phyloP scores from a whole-genome alignment of 1,140 invertebrate genomes.

The Pseudomyrmex gracilis region DNA sequence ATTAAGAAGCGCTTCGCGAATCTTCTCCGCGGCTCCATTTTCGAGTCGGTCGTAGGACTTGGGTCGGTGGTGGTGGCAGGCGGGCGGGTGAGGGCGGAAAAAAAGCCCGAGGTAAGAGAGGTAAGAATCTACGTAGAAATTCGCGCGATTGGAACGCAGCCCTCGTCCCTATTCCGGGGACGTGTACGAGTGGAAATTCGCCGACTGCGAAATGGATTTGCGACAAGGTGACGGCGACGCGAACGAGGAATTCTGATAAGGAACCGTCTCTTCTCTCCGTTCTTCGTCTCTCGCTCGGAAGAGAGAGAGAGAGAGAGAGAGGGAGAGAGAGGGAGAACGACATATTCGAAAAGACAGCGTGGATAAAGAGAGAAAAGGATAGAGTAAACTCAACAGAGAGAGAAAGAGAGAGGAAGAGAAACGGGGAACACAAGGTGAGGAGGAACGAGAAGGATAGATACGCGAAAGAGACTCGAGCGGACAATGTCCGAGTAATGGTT shows the following conservation, averaged over 20 bases:
- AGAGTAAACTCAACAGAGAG: not conserved
- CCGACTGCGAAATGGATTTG: slow-evolving; percentile 82
- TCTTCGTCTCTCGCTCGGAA: slow-evolving; percentile 25
- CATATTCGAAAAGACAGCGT: slow-evolving; percentile 49
- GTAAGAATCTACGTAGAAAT: slow-evolving; percentile 65
- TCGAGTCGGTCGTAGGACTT: slow-evolving; percentile 60
- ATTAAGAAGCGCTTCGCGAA: slow-evolving; percentile 67
- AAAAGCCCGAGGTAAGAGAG: slow-evolving; percentile 64
- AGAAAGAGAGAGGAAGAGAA: slow-evolving; percentile 7
- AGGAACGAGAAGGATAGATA: slow-evolving; percentile 60
- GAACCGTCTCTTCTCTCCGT: slow-evolving; percentile 38
- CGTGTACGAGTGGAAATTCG: slow-evolving; percentile 77
- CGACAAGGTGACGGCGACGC: slow-evolving; percentile 80
- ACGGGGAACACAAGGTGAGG: slow-evolving; percentile 29
- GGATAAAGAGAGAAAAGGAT: slow-evolving; percentile 40
- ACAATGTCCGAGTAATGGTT: slow-evolving; percentile 84
- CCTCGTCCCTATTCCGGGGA: slow-evolving; percentile 74
- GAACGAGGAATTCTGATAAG: slow-evolving; percentile 82
- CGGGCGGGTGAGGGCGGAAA: slow-evolving; percentile 46
- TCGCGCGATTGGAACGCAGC: slow-evolving; percentile 75
- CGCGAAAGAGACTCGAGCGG: slow-evolving; percentile 73
- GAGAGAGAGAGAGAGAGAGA: slow-evolving; percentile 41
- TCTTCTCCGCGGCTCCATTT: slow-evolving; percentile 63
- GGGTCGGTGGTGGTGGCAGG: not conserved
- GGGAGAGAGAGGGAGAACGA: slow-evolving; percentile 27